phyloP scores from a whole-genome alignment of 2,113 vertebrate species.

The Petrocephalus zakoni region DNA sequence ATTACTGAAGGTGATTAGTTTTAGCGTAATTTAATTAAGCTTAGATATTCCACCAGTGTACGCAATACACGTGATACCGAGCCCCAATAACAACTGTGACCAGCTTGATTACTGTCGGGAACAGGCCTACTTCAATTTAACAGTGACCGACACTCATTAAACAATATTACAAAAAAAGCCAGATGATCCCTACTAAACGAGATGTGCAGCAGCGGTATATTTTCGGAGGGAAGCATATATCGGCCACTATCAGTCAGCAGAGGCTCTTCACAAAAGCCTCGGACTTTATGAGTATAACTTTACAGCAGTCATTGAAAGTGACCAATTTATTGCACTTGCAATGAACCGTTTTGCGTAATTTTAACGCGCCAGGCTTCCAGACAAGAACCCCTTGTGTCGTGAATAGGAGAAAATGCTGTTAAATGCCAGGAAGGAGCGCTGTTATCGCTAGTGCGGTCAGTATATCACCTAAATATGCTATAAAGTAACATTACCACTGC shows the following conservation, averaged over 20 bases:
- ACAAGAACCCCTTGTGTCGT: background rate
- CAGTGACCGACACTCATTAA: background rate
- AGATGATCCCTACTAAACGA: background rate
- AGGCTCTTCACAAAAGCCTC: background rate
- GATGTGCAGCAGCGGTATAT: background rate
- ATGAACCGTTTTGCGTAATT: background rate
- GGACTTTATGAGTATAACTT: background rate
- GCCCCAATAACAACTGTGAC: background rate
- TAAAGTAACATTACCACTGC: background rate
- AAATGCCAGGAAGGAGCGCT: background rate
- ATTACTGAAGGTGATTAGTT: constrained; percentile 34
- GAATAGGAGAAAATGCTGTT: background rate
- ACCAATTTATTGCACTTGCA: background rate
- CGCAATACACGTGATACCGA: background rate
- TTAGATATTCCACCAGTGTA: constrained; percentile 12
- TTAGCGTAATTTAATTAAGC: constrained; percentile 32
- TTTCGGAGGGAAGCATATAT: background rate
- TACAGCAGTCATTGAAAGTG: background rate
- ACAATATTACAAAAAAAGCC: background rate
- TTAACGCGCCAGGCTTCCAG: background rate
- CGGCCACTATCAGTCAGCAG: background rate
- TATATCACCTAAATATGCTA: background rate
- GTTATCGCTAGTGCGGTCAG: background rate
- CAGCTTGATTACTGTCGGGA: background rate
- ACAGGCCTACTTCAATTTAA: background rate